Base-by-base conservation (phyloP, 2,888 invertebrate species). In the Lordiphosa fenestrarum region DNA sequence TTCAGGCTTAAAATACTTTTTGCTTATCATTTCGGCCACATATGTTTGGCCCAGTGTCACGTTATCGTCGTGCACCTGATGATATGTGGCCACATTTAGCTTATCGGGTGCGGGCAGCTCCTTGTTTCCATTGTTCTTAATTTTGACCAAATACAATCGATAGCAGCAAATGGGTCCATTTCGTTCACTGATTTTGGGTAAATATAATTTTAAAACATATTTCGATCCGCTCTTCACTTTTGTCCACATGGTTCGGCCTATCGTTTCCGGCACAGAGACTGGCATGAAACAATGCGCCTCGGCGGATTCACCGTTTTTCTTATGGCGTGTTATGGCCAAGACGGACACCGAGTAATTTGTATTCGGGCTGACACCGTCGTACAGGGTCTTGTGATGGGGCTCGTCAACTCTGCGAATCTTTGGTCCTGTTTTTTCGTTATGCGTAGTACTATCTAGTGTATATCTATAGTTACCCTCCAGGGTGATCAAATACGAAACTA, bases 141-240 rank as follows among this genome's bases (percentile, higher is more conserved):
- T 90, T 44, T 94, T 92, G 0, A 96, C 94, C 87, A 96, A 90
- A 89, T 94, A 95, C 39, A 96, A 91, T 71, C 96, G 92, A 87
- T 95, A 95, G 81, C 96, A 97, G 88, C 96, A 96, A 73, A 97
- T 95, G 0, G 94, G 94, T 0, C 97, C 97, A 80, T 96, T 96
- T 53, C 96, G 90, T 86, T 97, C 96, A 0, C 95, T 94, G 35
- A 96, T 91, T 67, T 94, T 91, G 0, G 95, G 95, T 71, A 96
- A 88, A 69, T 92, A 92, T 72, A 96, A 90, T 82, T 94, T 94
- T 72, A 96, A 94, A 76, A 95, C 91, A 89, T 93, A 94, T 73
- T 92, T 93, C 49, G 92, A 91, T 37, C 91, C 92, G 21, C 86
- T 81, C 62, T 92, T 91, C 37, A 93, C 90, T 82, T 93, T 93